Evolutionary conservation across 2,797 vertebrate genomes (phyloP), one percentile per base, ranked within the genome.

Genomic region (Urosaurus nigricauda): DNA sequence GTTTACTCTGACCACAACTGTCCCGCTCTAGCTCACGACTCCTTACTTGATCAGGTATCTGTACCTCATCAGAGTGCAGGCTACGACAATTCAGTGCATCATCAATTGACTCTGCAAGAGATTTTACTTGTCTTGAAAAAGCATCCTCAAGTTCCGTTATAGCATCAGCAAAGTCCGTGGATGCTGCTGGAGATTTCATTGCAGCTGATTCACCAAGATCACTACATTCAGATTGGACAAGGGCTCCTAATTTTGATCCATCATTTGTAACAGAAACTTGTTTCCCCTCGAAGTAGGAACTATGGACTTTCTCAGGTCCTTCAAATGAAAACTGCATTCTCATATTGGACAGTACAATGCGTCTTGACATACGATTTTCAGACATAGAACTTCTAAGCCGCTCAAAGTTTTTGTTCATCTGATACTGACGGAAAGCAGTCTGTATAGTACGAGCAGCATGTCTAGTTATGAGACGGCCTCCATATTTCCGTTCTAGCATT

Each of bases 281-380:
- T 91, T 99, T 99, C 84, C 99, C 98, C 94, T 99, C 98, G 0
- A 99, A 99, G 96, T 98, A 99, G 85, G 98, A 99, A 97, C 98
- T 98, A 94, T 99, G 98, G 97, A 98, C 97, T 97, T 99, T 99
- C 96, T 99, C 99, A 94, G 99, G 98, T 91, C 98, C 99, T 98
- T 99, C 98, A 94, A 99, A 99, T 87, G 99, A 99, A 97, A 99
- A 98, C 98, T 99, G 99, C 98, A 99, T 99, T 97, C 99, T 98
- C 99, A 99, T 99, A 97, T 99, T 99, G 98, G 98, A 99, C 89
- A 99, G 96, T 92, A 99, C 98, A 19, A 99, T 99, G 80, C 98
- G 98, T 93, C 98, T 97, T 73, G 99, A 99, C 98, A 99, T 99
- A 92, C 98, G 98, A 96, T 98, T 99, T 96, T 99, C 99, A 0